phyloP scores from a whole-genome alignment of 1,140 invertebrate genomes.

The Megalonaias nervosa region DNA sequence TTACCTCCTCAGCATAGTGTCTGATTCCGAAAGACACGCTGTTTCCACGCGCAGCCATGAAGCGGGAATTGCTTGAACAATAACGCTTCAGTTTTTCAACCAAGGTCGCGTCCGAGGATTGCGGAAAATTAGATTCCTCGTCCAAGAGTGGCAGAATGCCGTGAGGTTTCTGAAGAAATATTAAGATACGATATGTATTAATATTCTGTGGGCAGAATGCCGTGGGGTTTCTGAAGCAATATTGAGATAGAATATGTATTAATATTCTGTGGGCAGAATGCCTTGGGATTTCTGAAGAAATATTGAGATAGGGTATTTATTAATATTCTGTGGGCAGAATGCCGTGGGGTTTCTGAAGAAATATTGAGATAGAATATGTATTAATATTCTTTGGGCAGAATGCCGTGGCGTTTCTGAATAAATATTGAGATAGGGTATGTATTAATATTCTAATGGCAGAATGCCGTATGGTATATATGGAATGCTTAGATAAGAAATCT shows the following conservation, averaged over 20 bases:
- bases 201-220: too few relatives aligned
- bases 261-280: too few relatives aligned
- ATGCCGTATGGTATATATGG: too few relatives aligned
- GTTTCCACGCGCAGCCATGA: conserved; percentile 31
- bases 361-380: not conserved
- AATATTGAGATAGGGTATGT: too few relatives aligned
- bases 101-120: conserved; percentile 44
- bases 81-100: conserved; percentile 57
- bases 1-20: conserved; percentile 55
- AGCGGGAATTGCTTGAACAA: conserved; percentile 38
- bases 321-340: too few relatives aligned
- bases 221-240: not conserved
- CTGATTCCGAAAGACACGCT: conserved; percentile 39
- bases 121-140: conserved; percentile 55
- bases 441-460: too few relatives aligned
- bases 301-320: not conserved
- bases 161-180: conserved; percentile 40
- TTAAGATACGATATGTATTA: too few relatives aligned
- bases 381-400: too few relatives aligned
- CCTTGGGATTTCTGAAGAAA: not conserved
- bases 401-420: too few relatives aligned
- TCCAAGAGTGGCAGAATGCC: conserved; percentile 52
- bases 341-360: not conserved
- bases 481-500: too few relatives aligned
- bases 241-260: not conserved